phyloP scores from a whole-genome alignment of 2,113 vertebrate species.

The Mesitornis unicolor region DNA sequence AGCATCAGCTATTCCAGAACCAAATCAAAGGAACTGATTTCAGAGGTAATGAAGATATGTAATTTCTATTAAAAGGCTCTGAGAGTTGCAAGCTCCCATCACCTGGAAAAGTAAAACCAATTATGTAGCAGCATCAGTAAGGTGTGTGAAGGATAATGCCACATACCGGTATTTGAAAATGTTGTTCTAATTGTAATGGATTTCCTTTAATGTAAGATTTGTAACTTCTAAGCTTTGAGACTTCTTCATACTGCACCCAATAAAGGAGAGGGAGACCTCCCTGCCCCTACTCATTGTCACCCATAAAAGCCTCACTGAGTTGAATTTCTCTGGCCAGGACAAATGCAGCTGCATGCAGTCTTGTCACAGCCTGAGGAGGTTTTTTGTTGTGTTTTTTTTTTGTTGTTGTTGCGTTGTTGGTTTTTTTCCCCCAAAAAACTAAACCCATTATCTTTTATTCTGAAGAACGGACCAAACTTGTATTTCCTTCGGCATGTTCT shows the following conservation, averaged over 20 bases:
- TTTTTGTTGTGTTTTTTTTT: too few relatives aligned
- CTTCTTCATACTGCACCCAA: neutral
- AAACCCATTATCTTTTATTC: too few relatives aligned
- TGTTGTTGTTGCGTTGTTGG: too few relatives aligned
- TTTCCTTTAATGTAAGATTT: neutral
- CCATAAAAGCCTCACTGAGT: neutral
- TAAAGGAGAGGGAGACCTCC: neutral
- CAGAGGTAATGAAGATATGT: neutral
- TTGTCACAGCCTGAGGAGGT: neutral
- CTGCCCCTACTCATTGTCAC: rapidly evolving
- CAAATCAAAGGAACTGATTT: neutral
- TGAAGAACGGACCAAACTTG: neutral
- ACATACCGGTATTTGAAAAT: neutral
- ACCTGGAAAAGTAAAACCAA: neutral
- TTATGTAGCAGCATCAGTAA: neutral
- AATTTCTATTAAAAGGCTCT: neutral
- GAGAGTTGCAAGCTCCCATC: neutral
- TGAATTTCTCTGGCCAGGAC: neutral
- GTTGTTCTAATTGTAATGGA: neutral
- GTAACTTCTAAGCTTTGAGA: neutral
- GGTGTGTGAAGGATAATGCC: rapidly evolving
- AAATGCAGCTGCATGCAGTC: rapidly evolving
- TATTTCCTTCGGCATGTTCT: neutral
- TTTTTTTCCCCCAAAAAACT: too few relatives aligned
- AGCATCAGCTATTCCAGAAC: neutral